These are phyloP conservation scores for Pygocentrus nattereri DNA, from an alignment of 2,797 vertebrate species.

Conservation along the genomic window DNA sequence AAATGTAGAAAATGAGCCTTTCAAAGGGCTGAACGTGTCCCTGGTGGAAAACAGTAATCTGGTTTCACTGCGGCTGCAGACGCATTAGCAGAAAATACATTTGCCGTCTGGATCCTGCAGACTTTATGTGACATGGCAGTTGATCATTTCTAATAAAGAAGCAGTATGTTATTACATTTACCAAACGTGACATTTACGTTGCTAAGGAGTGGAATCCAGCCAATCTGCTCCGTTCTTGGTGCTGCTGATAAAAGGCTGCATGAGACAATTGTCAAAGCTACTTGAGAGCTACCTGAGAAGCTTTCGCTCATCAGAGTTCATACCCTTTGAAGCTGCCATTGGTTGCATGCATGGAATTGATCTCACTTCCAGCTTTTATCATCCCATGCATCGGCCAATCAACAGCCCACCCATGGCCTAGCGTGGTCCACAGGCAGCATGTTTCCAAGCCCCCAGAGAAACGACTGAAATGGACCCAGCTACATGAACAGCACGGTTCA, in stretches of 20 bases:
- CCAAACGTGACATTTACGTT: too few relatives aligned
- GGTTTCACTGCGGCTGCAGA: too few relatives aligned
- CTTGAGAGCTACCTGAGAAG: not conserved
- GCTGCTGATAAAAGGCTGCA: not conserved
- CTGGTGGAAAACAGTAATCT: too few relatives aligned
- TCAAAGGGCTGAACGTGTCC: too few relatives aligned
- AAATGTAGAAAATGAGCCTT: too few relatives aligned
- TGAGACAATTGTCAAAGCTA: not conserved
- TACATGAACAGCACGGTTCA: not conserved
- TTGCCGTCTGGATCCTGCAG: too few relatives aligned
- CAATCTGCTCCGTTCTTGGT: too few relatives aligned
- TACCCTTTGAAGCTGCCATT: not conserved
- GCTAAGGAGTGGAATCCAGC: not conserved
- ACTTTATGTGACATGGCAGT: too few relatives aligned
- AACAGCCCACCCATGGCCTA: not conserved
- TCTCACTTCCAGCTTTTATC: not conserved
- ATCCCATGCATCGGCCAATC: not conserved
- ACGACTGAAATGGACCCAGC: not conserved
- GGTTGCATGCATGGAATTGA: not conserved
- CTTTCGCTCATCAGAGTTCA: not conserved
- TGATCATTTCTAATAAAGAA: too few relatives aligned
- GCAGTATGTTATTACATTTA: too few relatives aligned
- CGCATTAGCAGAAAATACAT: too few relatives aligned
- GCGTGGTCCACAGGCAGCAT: not conserved
- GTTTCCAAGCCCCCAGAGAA: not conserved